These are phyloP conservation scores for Ophiodon elongatus DNA, from an alignment of 2,113 vertebrate genomes.

Conservation along the genomic window DNA sequence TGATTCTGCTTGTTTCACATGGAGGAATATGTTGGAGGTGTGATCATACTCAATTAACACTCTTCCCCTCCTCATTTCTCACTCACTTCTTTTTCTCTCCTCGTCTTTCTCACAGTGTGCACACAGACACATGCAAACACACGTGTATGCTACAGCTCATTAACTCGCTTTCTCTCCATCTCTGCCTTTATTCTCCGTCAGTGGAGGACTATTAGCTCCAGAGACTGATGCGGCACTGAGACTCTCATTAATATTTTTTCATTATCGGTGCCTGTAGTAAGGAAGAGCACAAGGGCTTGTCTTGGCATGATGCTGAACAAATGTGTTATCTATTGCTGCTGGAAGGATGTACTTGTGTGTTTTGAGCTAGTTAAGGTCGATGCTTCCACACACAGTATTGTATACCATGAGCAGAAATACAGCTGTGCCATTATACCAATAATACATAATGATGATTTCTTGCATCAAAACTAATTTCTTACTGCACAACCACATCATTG, in stretches of 20 bases:
- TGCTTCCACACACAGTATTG: not conserved
- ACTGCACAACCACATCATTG: not conserved
- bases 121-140: slow-evolving; percentile 47
- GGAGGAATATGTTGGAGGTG: slow-evolving; percentile 57
- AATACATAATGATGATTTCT: not conserved
- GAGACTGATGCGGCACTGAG: slow-evolving; percentile 44
- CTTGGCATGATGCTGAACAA: slow-evolving; percentile 46
- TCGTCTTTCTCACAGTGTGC: not conserved
- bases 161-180: slow-evolving; percentile 46
- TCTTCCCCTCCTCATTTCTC: slow-evolving; percentile 46
- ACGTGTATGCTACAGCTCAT: slow-evolving; percentile 57
- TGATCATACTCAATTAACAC: slow-evolving; percentile 75
- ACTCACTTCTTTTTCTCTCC: slow-evolving; percentile 25
- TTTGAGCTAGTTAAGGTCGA: slow-evolving; percentile 15
- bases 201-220: slow-evolving; percentile 53
- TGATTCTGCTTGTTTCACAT: slow-evolving; percentile 26
- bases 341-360: slow-evolving; percentile 25
- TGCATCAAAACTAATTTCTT: not conserved
- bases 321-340: slow-evolving; percentile 30
- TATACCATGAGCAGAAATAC: not conserved
- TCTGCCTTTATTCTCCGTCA: slow-evolving; percentile 45
- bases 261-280: slow-evolving; percentile 53
- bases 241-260: slow-evolving; percentile 71
- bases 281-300: slow-evolving; percentile 47
- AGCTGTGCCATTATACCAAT: not conserved